Percentiles rank a stretch among this genome's conserved stretches.
phyloP scores from a whole-genome alignment of 2,888 invertebrate genomes.

The Adineta ricciae region DNA sequence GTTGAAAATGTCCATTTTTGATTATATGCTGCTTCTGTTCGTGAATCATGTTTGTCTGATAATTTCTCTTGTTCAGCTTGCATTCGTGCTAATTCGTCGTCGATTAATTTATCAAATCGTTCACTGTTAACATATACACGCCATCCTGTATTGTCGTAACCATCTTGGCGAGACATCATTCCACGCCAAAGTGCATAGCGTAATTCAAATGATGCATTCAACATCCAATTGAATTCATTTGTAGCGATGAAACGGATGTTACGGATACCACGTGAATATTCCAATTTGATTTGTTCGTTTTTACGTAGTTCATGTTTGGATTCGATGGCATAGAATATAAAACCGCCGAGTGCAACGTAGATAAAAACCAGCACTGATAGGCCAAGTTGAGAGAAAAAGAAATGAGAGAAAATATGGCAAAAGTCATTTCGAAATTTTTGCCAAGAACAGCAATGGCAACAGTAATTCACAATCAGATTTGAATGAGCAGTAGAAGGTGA shows the following conservation, averaged over 20 bases:
- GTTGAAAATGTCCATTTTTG: slow-evolving; percentile 32
- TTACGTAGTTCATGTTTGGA: slow-evolving; percentile 25
- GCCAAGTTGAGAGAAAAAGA: slow-evolving; percentile 33
- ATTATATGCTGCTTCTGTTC: background rate
- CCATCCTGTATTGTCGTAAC: background rate
- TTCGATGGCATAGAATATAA: slow-evolving; percentile 34
- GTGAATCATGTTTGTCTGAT: background rate
- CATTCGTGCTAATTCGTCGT: background rate
- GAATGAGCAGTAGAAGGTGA: background rate
- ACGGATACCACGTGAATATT: background rate
- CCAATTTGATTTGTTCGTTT: background rate
- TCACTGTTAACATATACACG: background rate
- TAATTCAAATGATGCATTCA: slow-evolving; percentile 13
- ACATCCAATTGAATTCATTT: background rate
- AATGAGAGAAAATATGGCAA: slow-evolving; percentile 11
- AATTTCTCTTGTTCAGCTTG: slow-evolving; percentile 8
- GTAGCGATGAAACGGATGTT: background rate
- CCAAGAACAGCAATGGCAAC: background rate
- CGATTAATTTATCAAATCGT: background rate
- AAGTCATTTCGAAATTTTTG: background rate
- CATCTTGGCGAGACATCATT: background rate
- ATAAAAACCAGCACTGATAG: slow-evolving; percentile 28
- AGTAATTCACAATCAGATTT: background rate
- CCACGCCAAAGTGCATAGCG: slow-evolving; percentile 1
- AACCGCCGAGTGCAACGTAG: slow-evolving; percentile 32